phyloP scores from a whole-genome alignment of 2,113 vertebrate genomes.

The Colius striatus region DNA sequence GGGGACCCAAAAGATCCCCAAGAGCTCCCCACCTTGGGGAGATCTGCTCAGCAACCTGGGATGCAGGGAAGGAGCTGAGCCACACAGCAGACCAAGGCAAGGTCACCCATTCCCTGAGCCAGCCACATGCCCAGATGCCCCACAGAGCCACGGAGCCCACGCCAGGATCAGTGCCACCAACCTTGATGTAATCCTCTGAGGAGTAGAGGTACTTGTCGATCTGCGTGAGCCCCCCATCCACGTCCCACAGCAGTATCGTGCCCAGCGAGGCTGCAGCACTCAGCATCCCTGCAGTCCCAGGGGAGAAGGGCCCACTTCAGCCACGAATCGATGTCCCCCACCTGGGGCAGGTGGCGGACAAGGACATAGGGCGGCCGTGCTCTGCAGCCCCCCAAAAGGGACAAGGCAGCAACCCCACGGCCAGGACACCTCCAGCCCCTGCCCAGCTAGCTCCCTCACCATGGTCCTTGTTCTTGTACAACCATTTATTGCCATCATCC shows the following conservation, averaged over 20 bases:
- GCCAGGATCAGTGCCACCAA: slow-evolving; percentile 64
- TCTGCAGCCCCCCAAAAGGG: neutral
- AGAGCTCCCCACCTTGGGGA: neutral
- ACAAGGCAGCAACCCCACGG: neutral
- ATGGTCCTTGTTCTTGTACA: slow-evolving; percentile 99
- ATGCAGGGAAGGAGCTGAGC: neutral
- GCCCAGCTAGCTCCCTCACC: slow-evolving; percentile 71
- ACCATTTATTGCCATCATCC: slow-evolving; percentile 98
- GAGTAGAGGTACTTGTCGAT: slow-evolving; percentile 99
- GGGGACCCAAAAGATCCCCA: neutral
- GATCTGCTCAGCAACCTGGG: neutral
- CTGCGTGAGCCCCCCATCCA: slow-evolving; percentile 96
- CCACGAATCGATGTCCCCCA: neutral
- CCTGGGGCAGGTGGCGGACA: neutral
- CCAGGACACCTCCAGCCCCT: neutral
- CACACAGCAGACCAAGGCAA: neutral
- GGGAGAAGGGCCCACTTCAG: neutral
- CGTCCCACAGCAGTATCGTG: slow-evolving; percentile 96
- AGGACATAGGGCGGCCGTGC: neutral
- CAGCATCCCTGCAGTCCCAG: slow-evolving; percentile 87
- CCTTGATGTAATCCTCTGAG: slow-evolving; percentile 99
- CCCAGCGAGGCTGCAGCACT: slow-evolving; percentile 96
- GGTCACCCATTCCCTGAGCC: neutral
- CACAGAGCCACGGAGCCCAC: rapidly evolving
- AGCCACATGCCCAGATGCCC: neutral